phyloP scores from a whole-genome alignment of 2,888 invertebrate genomes.

The Hemistola chrysoprasaria region DNA sequence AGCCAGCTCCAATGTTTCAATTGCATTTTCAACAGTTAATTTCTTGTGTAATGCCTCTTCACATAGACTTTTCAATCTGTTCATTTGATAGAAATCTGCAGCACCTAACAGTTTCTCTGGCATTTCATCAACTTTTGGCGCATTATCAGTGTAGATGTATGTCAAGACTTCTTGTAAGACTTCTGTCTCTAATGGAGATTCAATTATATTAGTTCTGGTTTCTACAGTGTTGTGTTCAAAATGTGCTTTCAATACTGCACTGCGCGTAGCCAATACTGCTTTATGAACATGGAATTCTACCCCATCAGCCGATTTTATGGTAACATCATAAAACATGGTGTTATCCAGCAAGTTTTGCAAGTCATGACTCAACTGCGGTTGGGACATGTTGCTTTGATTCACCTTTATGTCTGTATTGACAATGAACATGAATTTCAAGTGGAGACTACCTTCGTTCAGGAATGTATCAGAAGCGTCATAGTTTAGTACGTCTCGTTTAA shows the following conservation, averaged over 20 bases:
- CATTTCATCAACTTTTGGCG: conserved; percentile 67
- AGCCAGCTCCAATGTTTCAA: conserved; percentile 68
- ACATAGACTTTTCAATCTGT: conserved; percentile 63
- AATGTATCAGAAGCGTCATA: conserved; percentile 59
- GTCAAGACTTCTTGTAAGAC: conserved; percentile 64
- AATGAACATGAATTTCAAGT: conserved; percentile 69
- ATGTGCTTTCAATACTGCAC: conserved; percentile 69
- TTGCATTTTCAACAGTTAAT: conserved; percentile 70
- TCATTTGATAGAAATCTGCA: conserved; percentile 71
- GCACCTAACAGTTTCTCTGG: conserved; percentile 71
- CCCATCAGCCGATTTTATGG: conserved; percentile 65
- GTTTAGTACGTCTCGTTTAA: conserved; percentile 61
- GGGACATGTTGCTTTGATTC: conserved; percentile 51
- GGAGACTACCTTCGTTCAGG: conserved; percentile 64
- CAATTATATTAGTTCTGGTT: conserved; percentile 62
- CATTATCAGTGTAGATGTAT: conserved; percentile 71
- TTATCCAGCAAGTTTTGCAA: conserved; percentile 64
- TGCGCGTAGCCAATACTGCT: conserved; percentile 67
- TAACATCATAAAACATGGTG: conserved; percentile 67
- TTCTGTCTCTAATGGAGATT: conserved; percentile 65
- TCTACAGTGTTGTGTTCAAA: conserved; percentile 73
- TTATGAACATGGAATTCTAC: conserved; percentile 69
- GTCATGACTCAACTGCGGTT: conserved; percentile 63
- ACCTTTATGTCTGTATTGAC: conserved; percentile 69
- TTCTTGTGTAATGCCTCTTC: conserved; percentile 71